Evolutionary conservation across 1,140 invertebrate genomes (phyloP).

Genomic region (Pogonus chalceus): DNA sequence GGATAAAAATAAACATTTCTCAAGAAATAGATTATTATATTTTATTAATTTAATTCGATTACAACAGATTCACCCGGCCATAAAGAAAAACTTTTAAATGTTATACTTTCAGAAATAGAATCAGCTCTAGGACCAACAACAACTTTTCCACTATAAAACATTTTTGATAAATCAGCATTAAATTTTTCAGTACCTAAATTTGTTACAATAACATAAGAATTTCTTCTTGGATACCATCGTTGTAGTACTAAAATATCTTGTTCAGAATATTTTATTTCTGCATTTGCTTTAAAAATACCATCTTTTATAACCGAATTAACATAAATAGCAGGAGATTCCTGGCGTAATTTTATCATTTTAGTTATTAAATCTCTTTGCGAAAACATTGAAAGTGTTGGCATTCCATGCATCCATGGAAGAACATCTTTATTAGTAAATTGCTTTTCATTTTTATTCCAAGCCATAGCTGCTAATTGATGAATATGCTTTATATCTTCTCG

Average conservation of each 20-base stretch:
- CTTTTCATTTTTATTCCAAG: conserved; percentile 36
- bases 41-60: conserved; percentile 27
- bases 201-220: conserved; percentile 59
- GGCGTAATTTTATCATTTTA: conserved; percentile 45
- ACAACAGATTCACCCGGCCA: conserved; percentile 35
- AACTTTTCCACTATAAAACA: conserved; percentile 65
- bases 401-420: conserved; percentile 49
- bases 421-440: conserved; percentile 25
- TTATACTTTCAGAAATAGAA: conserved; percentile 48
- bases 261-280: conserved; percentile 48
- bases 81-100: conserved; percentile 50
- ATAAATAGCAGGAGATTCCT: conserved; percentile 55
- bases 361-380: conserved; percentile 40
- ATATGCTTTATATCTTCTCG: conserved; percentile 49
- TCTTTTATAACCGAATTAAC: conserved; percentile 55
- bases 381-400: conserved; percentile 33
- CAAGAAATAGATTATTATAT: conserved; percentile 8
- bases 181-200: conserved; percentile 52
- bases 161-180: conserved; percentile 55
- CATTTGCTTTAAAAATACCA: conserved; percentile 47
- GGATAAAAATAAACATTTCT: conserved; percentile 2
- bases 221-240: conserved; percentile 62
- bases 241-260: conserved; percentile 59
- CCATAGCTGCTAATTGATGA: conserved; percentile 56
- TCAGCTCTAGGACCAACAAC: conserved; percentile 48